These are phyloP conservation scores for Eilema sororculum DNA, from an alignment of 2,888 invertebrate species.

Conservation along the genomic window DNA sequence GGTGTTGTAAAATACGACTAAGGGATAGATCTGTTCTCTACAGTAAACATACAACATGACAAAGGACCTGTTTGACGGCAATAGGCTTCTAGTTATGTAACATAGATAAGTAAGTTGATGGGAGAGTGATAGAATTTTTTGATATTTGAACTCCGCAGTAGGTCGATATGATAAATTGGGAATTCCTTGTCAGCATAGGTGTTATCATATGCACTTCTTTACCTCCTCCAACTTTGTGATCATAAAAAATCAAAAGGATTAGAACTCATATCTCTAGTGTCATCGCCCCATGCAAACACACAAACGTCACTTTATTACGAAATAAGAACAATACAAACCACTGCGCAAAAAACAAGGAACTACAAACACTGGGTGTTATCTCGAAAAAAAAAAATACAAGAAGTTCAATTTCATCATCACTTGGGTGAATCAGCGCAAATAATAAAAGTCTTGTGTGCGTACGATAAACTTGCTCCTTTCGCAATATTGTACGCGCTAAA, in stretches of 20 bases:
- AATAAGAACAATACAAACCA: constrained; percentile 5
- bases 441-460: constrained; percentile 55
- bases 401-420: constrained; percentile 50
- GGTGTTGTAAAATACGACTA: no score
- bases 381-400: constrained; percentile 32
- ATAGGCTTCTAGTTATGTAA: no score
- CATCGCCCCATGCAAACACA: not conserved
- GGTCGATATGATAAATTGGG: no score
- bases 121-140: no score
- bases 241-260: not conserved
- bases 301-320: not conserved
- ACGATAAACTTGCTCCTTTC: constrained; percentile 61
- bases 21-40: no score
- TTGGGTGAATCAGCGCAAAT: constrained; percentile 54
- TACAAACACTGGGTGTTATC: constrained; percentile 38
- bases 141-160: no score
- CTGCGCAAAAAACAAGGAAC: constrained; percentile 42
- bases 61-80: no score
- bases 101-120: no score
- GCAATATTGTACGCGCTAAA: constrained; percentile 60
- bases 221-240: not conserved
- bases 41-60: no score
- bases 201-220: no score
- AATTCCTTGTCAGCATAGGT: no score
- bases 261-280: not conserved